These are phyloP conservation scores for Cottus gobio DNA, from an alignment of 2,113 vertebrate genomes.

Conservation along the genomic window DNA sequence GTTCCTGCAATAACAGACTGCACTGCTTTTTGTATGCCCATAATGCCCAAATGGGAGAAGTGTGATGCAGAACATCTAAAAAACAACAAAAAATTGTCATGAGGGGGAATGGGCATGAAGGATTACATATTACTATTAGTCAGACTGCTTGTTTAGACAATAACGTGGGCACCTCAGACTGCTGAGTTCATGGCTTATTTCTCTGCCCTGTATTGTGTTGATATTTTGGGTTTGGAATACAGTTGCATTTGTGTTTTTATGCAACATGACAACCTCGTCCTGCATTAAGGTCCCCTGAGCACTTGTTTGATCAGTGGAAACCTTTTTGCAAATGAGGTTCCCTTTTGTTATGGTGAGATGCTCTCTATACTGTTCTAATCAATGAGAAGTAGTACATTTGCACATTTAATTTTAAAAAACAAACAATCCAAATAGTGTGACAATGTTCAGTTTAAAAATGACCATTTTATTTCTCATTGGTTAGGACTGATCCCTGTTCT, in stretches of 20 bases:
- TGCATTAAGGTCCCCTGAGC: slow-evolving; percentile 30
- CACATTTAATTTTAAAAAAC: slow-evolving; percentile 35
- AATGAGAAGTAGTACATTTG: slow-evolving; percentile 52
- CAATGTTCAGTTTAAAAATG: slow-evolving; percentile 1
- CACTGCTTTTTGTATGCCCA: slow-evolving; percentile 60
- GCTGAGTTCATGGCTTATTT: slow-evolving; percentile 45
- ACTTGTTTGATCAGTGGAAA: background rate
- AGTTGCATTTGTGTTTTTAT: slow-evolving; percentile 22
- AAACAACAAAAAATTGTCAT: background rate
- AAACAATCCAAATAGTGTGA: background rate
- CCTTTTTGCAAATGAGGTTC: slow-evolving; percentile 37
- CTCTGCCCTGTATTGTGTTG: slow-evolving; percentile 58
- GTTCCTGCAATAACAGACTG: slow-evolving; percentile 68
- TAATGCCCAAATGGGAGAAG: slow-evolving; percentile 28
- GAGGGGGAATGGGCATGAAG: slow-evolving; percentile 29
- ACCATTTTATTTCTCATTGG: slow-evolving; percentile 57
- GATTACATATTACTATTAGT: slow-evolving; percentile 39
- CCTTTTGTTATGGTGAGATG: slow-evolving; percentile 71
- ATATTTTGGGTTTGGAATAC: slow-evolving; percentile 29
- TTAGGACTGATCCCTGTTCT: slow-evolving; percentile 69
- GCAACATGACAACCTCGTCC: slow-evolving; percentile 19
- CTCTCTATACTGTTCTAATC: slow-evolving; percentile 62
- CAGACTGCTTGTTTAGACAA: slow-evolving; percentile 49
- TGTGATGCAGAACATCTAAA: slow-evolving; percentile 30
- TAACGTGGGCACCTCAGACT: slow-evolving; percentile 35